These are phyloP conservation scores for Pristionchus japonicus DNA, from an alignment of 2,888 invertebrate genomes.

Conservation along the genomic window DNA sequence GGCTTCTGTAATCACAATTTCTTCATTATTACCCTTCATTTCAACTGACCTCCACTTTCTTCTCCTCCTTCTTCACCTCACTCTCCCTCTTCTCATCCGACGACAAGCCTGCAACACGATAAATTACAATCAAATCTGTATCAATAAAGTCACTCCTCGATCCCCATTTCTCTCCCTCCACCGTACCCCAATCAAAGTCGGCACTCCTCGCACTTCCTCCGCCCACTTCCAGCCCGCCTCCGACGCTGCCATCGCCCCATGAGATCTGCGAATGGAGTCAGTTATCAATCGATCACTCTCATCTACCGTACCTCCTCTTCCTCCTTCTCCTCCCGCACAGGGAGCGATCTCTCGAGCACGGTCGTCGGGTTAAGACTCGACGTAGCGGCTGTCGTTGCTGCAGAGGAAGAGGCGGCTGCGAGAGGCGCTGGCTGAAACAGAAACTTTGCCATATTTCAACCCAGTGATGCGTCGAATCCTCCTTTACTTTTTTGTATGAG, in stretches of 20 bases:
- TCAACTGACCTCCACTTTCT: background rate
- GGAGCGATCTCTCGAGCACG: background rate
- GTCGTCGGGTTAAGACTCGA: background rate
- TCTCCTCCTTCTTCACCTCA: background rate
- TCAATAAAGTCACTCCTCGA: background rate
- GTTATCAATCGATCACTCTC: background rate
- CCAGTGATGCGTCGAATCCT: too few species aligned
- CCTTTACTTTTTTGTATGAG: too few species aligned
- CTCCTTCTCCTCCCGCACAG: background rate
- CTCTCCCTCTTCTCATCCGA: background rate
- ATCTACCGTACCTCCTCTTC: constrained; percentile 26
- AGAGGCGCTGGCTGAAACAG: too few species aligned
- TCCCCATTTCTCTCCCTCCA: background rate
- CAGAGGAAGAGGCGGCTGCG: background rate
- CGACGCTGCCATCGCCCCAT: background rate
- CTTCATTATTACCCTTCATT: background rate
- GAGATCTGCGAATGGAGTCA: constrained; percentile 4
- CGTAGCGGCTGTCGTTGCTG: background rate
- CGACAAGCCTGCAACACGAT: background rate
- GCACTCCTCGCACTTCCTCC: background rate
- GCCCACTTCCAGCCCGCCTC: background rate
- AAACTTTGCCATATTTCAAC: too few species aligned
- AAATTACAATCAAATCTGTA: background rate
- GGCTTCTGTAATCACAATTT: background rate
- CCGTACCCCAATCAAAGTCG: constrained; percentile 44